Evolutionary conservation across 2,797 vertebrate genomes (phyloP), one percentile per base, ranked within the genome.

Genomic region (Tangara arthus): DNA sequence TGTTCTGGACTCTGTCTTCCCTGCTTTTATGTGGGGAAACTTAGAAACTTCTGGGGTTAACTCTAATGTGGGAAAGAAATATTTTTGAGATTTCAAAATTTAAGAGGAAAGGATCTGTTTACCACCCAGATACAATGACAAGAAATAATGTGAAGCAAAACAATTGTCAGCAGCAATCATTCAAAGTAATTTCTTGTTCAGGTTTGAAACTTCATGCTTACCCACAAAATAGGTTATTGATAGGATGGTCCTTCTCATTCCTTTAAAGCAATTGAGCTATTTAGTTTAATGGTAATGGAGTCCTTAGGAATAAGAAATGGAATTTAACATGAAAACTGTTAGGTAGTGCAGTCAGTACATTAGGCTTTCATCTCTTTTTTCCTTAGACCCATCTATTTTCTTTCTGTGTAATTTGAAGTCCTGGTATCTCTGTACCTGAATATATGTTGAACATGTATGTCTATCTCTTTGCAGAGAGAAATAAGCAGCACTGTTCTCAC

Each of bases 41-140:
- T 64, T 87, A 56, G 66, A 84, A 76, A 82, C 44, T 94, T 93
- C 79, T 95, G 64, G 82, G 87, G 82, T 96, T 92, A 84, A 91
- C 92, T 92, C 44, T 87, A 49, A 59, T 84, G 56, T 73, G 64
- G 75, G 50, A 9, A 79, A 89, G 70, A 91, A 87, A 90, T 90
- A 69, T 55, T 95, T 92, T 3, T 73, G 75, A 89, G 70, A 90
- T 95, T 82, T 82, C 52, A 35, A 4, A 66, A 59, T 90, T 90
- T 86, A 63, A 75, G 46, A 59, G 83, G 77, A 92, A 86, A 44
- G n/a, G 46, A 87, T 44, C 23, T 77, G 14, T 93, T 93, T 84
- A 37, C 84, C 68, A 77, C 71, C 41, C 82, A 93, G 63, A 55
- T 66, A 32, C 52, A 90, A 83, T 79, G 73, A 87, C 63, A 87